Evolutionary conservation across 2,797 vertebrate genomes (phyloP).

Genomic region (Sternotherus odoratus): DNA sequence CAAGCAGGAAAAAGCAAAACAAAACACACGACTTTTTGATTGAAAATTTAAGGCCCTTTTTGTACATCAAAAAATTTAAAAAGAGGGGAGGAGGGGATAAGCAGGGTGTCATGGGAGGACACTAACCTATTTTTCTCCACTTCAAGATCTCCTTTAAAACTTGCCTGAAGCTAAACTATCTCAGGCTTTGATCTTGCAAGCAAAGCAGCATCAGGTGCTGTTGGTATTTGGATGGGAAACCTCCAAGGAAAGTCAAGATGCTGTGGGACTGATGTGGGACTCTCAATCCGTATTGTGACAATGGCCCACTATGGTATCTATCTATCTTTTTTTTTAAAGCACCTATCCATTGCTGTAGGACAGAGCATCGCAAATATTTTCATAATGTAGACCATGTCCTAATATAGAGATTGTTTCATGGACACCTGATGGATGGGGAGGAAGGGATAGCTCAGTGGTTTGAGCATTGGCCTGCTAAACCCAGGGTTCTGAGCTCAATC

Average conservation of each 20-base stretch:
- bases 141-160: not conserved
- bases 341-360: not conserved
- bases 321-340: not conserved
- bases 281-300: not conserved
- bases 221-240: not conserved
- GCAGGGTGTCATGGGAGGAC: not conserved
- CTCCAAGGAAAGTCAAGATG: not conserved
- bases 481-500: no score
- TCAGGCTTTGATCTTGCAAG: not conserved
- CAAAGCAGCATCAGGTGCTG: not conserved
- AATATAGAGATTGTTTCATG: not conserved
- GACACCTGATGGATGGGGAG: no score
- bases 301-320: not conserved
- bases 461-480: no score
- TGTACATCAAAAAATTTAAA: not conserved
- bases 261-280: no score
- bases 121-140: not conserved
- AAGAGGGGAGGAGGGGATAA: not conserved
- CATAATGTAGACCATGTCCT: not conserved
- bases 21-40: no score
- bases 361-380: rapidly evolving
- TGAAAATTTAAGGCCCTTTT: no score
- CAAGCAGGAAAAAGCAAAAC: no score
- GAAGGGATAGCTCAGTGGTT: no score
- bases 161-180: not conserved